These are phyloP conservation scores for Hippocampus kuda DNA, from an alignment of 2,797 vertebrate genomes.

Conservation along the genomic window DNA sequence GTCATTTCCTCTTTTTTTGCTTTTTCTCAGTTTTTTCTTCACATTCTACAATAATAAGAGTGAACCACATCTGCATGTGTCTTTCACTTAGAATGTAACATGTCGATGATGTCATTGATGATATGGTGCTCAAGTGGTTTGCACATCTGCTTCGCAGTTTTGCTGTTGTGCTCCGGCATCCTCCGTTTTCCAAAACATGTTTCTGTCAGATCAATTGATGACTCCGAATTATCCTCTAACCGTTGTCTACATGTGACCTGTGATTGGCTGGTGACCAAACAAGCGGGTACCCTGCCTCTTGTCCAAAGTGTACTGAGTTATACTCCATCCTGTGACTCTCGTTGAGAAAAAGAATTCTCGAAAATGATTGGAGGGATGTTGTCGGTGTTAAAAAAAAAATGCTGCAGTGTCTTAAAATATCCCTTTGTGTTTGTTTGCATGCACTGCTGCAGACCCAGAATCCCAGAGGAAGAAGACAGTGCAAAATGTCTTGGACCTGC, in stretches of 20 bases:
- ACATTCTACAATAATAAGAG: background rate
- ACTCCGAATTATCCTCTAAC: too few species aligned
- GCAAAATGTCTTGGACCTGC: constrained; percentile 94
- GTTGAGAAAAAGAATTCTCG: background rate
- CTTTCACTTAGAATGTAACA: background rate
- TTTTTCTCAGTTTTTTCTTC: background rate
- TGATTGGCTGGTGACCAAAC: background rate
- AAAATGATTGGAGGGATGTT: background rate
- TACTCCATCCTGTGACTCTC: background rate
- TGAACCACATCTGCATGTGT: background rate
- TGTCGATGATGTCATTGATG: background rate
- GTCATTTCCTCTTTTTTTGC: background rate
- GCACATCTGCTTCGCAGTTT: background rate
- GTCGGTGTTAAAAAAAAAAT: background rate
- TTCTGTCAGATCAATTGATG: too few species aligned
- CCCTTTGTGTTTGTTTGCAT: constrained; percentile 4
- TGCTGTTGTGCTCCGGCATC: too few species aligned
- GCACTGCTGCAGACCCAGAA: constrained; percentile 74
- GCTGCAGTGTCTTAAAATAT: constrained; percentile 18
- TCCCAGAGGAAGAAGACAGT: constrained; percentile 94
- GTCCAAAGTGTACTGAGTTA: background rate
- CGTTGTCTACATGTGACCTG: background rate
- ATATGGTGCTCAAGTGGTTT: background rate
- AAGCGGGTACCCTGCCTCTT: background rate
- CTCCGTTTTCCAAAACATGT: too few species aligned